Base-by-base conservation (phyloP, 2,113 vertebrate species). In the Vanacampus margaritifer region DNA sequence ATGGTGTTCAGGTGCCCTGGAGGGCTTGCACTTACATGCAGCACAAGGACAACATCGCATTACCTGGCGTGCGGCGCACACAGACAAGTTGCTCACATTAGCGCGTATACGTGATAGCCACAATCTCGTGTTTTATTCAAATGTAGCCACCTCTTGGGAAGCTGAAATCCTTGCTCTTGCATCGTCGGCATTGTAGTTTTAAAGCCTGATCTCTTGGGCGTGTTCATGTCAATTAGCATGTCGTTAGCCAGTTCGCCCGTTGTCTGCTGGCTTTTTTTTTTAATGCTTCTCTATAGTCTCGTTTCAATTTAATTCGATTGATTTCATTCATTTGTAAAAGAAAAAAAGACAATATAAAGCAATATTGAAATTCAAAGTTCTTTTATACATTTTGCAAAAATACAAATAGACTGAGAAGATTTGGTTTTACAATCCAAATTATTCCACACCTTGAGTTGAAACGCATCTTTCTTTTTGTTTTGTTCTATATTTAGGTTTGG, bases 111-210 rank as follows among this genome's bases (percentile, higher is more conserved):
- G 69, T 71, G 73, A 79, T 68, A 46, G 67, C 64, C 23, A 21
- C 41, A 56, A 46, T 78, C 59, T 71, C 46, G 57, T 73, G 71
- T 75, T 71, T 76, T 81, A 76, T 86, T 85, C 39, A 82, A 32
- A 72, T 64, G 45, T 65, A 46, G n/a, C 21, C 36, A 57, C 57
- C 78, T 79, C 73, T 5, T 21, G 72, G 76, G 68, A 78, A 32
- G 48, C 23, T 71, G 8, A 43, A 67, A 36, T 57, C 32, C 26
- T 45, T 64, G 11, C 61, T 37, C 35, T 2, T 65, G 36, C 16
- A n/a, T n/a, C n/a, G 51, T 54, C n/a, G 12, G 36, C 53, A 37
- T 62, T 62, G 35, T 10, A 67, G 36, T 77, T n/a, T 68, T 68
- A 69, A 73, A 66, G 26, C 14, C 0, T 45, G 46, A 72, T 58